phyloP scores from a whole-genome alignment of 2,888 invertebrate genomes.

The Pollenia labialis region DNA sequence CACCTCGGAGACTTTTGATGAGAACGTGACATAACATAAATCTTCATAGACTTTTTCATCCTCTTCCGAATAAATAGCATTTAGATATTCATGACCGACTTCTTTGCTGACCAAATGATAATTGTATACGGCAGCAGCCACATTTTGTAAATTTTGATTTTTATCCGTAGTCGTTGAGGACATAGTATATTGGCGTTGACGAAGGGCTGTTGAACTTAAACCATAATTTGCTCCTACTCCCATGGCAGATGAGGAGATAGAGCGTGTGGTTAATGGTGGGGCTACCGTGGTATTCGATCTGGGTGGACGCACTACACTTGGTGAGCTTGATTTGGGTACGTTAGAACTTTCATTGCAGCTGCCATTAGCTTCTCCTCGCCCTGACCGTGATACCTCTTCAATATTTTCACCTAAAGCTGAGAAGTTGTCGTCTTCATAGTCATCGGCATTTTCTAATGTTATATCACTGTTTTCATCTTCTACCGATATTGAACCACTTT shows the following conservation, averaged over 20 bases:
- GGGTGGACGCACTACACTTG: slow-evolving; percentile 15
- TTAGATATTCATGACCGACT: slow-evolving; percentile 81
- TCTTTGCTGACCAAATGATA: slow-evolving; percentile 80
- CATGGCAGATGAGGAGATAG: slow-evolving; percentile 71
- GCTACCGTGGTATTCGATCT: slow-evolving; percentile 40
- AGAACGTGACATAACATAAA: slow-evolving; percentile 93
- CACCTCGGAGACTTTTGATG: slow-evolving; percentile 89
- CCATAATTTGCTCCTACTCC: slow-evolving; percentile 18
- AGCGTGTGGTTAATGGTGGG: slow-evolving; percentile 63
- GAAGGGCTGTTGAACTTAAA: slow-evolving; percentile 66
- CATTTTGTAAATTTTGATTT: slow-evolving; percentile 80
- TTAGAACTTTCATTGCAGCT: slow-evolving; percentile 39
- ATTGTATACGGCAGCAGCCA: slow-evolving; percentile 82
- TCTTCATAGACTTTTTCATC: slow-evolving; percentile 95
- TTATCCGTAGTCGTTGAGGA: slow-evolving; percentile 69
- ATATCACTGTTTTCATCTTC: slow-evolving; percentile 84
- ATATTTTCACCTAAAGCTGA: slow-evolving; percentile 81
- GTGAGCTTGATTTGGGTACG: background rate
- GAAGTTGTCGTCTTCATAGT: slow-evolving; percentile 81
- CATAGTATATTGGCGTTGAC: slow-evolving; percentile 35
- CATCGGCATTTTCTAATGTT: slow-evolving; percentile 81
- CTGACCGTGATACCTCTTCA: slow-evolving; percentile 77
- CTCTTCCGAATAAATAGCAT: slow-evolving; percentile 83
- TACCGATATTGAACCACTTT: slow-evolving; percentile 82
- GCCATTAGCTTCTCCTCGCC: slow-evolving; percentile 71